phyloP scores from a whole-genome alignment of 2,888 invertebrate genomes.

The Theodoxus fluviatilis region DNA sequence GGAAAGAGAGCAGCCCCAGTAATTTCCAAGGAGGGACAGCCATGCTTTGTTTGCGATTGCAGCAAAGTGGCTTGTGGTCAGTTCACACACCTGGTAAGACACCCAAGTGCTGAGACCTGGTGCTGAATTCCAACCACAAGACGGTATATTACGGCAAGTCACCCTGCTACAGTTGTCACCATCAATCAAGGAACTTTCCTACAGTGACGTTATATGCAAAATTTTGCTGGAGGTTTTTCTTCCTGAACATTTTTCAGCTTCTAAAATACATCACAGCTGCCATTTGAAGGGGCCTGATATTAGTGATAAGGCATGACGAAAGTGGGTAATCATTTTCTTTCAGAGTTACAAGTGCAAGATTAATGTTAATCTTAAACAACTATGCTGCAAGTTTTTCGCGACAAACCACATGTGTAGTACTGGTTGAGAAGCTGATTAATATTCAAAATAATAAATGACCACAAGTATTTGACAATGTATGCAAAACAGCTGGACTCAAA shows the following conservation, averaged over 20 bases:
- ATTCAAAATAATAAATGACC: too few species aligned
- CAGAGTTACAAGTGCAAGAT: neutral
- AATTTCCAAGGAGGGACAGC: neutral
- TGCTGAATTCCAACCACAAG: too few species aligned
- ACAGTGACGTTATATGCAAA: too few species aligned
- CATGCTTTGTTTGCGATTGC: neutral
- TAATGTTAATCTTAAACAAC: neutral
- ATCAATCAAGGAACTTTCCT: too few species aligned
- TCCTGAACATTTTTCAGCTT: too few species aligned
- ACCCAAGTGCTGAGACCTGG: neutral
- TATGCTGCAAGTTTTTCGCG: neutral
- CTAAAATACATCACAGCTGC: neutral
- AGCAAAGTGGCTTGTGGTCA: neutral
- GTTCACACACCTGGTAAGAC: neutral
- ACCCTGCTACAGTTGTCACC: neutral
- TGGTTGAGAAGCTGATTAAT: neutral
- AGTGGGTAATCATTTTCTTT: too few species aligned
- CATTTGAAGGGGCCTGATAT: neutral
- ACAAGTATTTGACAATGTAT: too few species aligned
- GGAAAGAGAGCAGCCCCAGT: conserved; percentile 11
- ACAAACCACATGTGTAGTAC: neutral
- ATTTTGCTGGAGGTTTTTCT: too few species aligned
- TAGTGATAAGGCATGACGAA: too few species aligned
- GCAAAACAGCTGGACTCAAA: too few species aligned
- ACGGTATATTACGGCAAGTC: too few species aligned